Base-by-base conservation (phyloP, 2,113 vertebrate species). In the Colinus virginianus region DNA sequence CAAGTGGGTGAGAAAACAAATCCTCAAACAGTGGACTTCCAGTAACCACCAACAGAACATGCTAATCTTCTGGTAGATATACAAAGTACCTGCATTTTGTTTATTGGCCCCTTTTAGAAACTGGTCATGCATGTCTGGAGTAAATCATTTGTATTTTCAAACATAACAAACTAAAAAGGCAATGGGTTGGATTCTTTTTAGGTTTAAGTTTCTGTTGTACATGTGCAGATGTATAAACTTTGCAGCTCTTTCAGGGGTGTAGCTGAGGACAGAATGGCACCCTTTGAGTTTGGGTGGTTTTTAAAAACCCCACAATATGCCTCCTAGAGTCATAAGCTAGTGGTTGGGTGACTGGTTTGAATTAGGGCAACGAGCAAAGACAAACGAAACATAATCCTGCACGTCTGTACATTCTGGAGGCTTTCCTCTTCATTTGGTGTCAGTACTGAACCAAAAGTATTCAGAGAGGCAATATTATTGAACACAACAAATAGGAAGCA, bases 301-400 rank as follows among this genome's bases (percentile, higher is more conserved):
- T 94, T 66, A 81, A 83, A 91, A 88, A 13, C 3, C n/a, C 66
- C 55, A 78, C 51, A 80, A 2, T 58, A 59, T 71, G 85, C 76
- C 85, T 95, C 95, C 82, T 86, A 38, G 19, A 95, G 85, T 78
- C 79, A 15, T 69, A 94, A 95, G 66, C 75, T 82, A 94, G 91
- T 0, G 11, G 69, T 58, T 91, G 82, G 48, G 61, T 83, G 90
- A 25, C 96, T 95, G 95, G 82, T 95, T 96, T 94, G 87, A 96
- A 95, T 96, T 96, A 96, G 83, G 85, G 61, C 82, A 71, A 55
- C 0, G 76, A 94, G 90, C 83, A 93, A 92, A 93, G 96, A 93
- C 88, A 96, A 95, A 94, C 0, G 95, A 96, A 97, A 97, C 61
- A 58, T 93, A 97, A 97, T 82, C 93, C 92, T 93, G 69, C 61